Base-by-base conservation (phyloP, 1,140 invertebrate species). In the Pogonus chalceus region DNA sequence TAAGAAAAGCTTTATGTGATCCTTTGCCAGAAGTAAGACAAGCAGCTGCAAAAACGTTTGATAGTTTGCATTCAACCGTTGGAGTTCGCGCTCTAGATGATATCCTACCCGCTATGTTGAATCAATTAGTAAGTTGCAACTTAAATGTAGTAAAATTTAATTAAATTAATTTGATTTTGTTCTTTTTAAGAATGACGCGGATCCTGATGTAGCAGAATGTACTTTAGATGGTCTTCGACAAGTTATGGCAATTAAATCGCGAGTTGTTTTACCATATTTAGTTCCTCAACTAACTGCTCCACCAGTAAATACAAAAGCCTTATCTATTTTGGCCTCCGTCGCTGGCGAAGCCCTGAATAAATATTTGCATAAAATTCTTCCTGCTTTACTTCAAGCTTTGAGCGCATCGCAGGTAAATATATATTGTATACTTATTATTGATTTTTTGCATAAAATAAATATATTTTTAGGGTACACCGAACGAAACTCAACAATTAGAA, bases 41-140 rank as follows among this genome's bases (percentile, higher is more conserved):
- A 70, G 94, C 95, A 20, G 96, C 96, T 3, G 95, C 96, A 4
- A 88, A 91, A 65, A 96, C 96, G 0, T 99, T 99, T 72, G 94
- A 97, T 65, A 90, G 88, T 64, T 79, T 98, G 35, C 94, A 99
- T 76, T 83, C 84, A 26, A 97, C 92, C 26, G 92, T 98, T 24
- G 96, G 96, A 37, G 81, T 86, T 24, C 79, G 91, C 62, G 96
- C 96, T 23, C 74, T 99, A n/a, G 96, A 99, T 74, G 96, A 99
- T 65, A 98, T 99, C 71, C 71, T 99, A 50, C 92, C 94, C 47
- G 79, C 83, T 51, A 87, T 99, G 79, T 75, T 98, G 54, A 82
- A 85, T 20, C 83, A 90, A 60, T 69, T 97, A 63, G 80, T 79
- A 63, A 65, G 64, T 58, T 43, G 21, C 22, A 22, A 12, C 22